Conservation (phyloP, 2,113 vertebrate genomes). For the Albula glossodonta region DNA sequence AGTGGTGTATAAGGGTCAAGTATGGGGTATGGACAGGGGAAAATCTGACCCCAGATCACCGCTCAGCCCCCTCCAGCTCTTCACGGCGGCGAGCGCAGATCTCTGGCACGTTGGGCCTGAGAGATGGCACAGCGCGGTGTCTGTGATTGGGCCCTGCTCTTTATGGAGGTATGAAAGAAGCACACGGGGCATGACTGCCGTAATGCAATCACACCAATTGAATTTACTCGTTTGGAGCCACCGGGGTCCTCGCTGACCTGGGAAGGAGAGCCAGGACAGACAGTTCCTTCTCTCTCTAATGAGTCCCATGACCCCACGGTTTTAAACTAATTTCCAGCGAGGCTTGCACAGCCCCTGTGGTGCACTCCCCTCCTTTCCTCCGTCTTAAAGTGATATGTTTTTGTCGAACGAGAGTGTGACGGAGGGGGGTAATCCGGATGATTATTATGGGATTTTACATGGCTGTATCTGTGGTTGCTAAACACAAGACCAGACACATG, state of each 20-base stretch:
- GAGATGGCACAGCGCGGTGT: slow-evolving; percentile 15
- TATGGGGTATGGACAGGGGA: too few species aligned
- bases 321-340: slow-evolving; percentile 58
- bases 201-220: slow-evolving; percentile 66
- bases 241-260: slow-evolving; percentile 46
- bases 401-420: background rate
- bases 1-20: too few species aligned
- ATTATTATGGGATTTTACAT: background rate
- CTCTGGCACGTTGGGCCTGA: background rate
- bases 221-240: slow-evolving; percentile 51
- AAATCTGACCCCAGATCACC: too few species aligned
- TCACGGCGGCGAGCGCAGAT: background rate
- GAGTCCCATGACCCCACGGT: slow-evolving; percentile 63
- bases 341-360: slow-evolving; percentile 21
- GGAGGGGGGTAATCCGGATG: background rate
- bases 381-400: slow-evolving; percentile 12
- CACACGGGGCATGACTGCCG: slow-evolving; percentile 37
- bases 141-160: slow-evolving; percentile 12
- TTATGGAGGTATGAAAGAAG: slow-evolving; percentile 6
- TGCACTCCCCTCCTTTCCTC: background rate
- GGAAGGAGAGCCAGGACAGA: slow-evolving; percentile 52
- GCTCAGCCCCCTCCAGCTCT: too few species aligned
- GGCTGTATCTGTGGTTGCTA: background rate
- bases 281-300: slow-evolving; percentile 63
- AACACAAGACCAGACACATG: too few species aligned